Evolutionary conservation across 1,140 invertebrate genomes (phyloP).

Genomic region (Cydia fagiglandana): DNA sequence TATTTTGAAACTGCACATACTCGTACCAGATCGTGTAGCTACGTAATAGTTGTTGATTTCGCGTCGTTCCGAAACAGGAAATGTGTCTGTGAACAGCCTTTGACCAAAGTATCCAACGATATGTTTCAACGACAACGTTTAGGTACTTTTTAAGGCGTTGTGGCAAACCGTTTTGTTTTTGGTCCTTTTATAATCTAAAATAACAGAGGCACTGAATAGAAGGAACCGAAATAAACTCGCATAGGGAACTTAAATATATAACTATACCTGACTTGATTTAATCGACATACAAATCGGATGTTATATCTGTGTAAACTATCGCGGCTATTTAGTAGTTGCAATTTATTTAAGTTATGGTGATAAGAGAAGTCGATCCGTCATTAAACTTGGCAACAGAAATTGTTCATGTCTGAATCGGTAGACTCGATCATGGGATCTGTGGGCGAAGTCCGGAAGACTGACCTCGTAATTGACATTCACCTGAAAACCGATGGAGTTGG

Average conservation of each 20-base stretch:
- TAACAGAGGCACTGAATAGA: background rate
- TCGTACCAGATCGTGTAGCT: conserved; percentile 9
- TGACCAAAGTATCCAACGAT: background rate
- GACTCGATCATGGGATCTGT: background rate
- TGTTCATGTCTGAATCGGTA: background rate
- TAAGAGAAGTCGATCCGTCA: background rate
- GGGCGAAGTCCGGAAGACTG: conserved; percentile 42
- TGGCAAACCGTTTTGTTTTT: background rate
- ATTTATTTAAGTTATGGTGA: background rate
- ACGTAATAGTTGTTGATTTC: conserved; percentile 25
- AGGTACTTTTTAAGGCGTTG: background rate
- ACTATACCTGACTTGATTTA: background rate
- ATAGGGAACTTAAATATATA: too few species aligned
- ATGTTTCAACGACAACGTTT: background rate
- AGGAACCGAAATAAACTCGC: too few species aligned
- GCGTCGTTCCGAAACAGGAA: conserved; percentile 24
- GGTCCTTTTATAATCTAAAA: background rate
- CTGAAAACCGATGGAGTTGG: conserved; percentile 63
- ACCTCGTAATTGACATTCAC: conserved; percentile 63
- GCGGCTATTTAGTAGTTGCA: background rate
- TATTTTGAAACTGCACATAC: conserved; percentile 56
- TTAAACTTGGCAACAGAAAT: background rate
- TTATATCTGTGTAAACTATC: background rate
- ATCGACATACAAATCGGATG: background rate
- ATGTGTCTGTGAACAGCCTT: conserved; percentile 23